phyloP scores from a whole-genome alignment of 2,113 vertebrate genomes.

The Melanotaenia duboulayi region DNA sequence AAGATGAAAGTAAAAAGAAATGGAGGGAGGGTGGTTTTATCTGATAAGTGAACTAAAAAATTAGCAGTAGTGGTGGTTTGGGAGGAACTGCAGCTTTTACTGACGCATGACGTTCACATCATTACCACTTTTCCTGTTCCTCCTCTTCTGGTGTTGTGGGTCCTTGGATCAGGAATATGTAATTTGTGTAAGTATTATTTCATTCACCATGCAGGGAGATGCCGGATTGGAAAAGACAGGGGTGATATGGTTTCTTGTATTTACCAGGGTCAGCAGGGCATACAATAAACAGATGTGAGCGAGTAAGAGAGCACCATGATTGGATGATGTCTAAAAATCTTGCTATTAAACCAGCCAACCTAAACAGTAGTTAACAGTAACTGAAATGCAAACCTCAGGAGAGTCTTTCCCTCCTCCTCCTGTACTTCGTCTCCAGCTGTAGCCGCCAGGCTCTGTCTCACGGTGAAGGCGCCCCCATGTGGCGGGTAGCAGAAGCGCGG shows the following conservation, averaged over 20 bases:
- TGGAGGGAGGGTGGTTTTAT: conserved; percentile 3
- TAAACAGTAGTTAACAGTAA: conserved; percentile 40
- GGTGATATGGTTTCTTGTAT: conserved; percentile 21
- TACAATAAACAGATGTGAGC: no score
- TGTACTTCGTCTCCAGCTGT: conserved; percentile 42
- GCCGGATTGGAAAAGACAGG: background rate
- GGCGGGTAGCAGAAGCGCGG: conserved; percentile 57
- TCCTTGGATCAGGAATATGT: background rate
- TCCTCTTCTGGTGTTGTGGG: no score
- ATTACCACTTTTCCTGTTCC: background rate
- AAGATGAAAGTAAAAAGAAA: conserved; percentile 17
- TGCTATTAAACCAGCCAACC: conserved; percentile 40
- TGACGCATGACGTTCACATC: conserved; percentile 21
- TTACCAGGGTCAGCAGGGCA: conserved; percentile 22
- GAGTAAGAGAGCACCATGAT: conserved; percentile 25
- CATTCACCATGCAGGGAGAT: conserved; percentile 16
- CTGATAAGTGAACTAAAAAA: conserved; percentile 27
- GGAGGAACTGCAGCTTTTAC: background rate
- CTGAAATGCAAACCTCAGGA: conserved; percentile 36
- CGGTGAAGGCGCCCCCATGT: conserved; percentile 75
- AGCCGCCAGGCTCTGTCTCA: background rate
- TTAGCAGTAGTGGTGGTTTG: conserved; percentile 25
- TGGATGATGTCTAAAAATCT: conserved; percentile 51
- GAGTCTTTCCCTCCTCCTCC: conserved; percentile 11
- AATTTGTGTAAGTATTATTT: conserved; percentile 32